phyloP scores from a whole-genome alignment of 2,797 vertebrate genomes.

The Sebastes aleutianus region DNA sequence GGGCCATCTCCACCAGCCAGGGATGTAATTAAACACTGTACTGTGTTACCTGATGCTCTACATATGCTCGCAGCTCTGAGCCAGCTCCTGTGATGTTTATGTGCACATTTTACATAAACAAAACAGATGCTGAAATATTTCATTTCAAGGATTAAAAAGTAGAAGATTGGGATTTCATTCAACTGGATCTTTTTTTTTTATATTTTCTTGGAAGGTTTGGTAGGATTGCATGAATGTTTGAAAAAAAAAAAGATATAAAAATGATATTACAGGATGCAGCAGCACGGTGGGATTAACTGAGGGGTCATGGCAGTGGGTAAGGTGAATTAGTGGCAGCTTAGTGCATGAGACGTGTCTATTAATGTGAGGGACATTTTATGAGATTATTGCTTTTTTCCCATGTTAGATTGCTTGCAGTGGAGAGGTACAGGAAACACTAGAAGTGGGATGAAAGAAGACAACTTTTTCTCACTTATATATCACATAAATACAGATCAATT shows the following conservation, averaged over 20 bases:
- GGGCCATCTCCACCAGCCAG: conserved; percentile 15
- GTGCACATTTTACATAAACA: conserved; percentile 21
- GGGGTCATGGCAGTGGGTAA: background rate
- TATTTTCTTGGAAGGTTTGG: background rate
- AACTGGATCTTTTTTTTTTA: background rate
- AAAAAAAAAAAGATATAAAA: background rate
- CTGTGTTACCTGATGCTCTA: conserved; percentile 67
- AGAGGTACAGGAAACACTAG: background rate
- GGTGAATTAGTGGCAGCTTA: conserved; percentile 34
- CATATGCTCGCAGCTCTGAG: conserved; percentile 34
- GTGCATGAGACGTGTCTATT: conserved; percentile 23
- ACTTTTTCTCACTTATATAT: background rate
- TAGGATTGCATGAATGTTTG: background rate
- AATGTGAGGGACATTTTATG: conserved; percentile 4
- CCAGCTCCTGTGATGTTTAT: conserved; percentile 30
- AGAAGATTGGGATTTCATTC: background rate
- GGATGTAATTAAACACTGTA: conserved; percentile 73
- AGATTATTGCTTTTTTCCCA: background rate
- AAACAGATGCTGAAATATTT: background rate
- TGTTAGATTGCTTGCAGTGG: background rate
- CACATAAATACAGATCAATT: background rate
- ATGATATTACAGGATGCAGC: conserved; percentile 1
- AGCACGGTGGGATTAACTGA: conserved; percentile 39
- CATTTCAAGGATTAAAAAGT: background rate
- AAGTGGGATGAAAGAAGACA: background rate